phyloP scores from a whole-genome alignment of 2,797 vertebrate genomes.

The Numenius phaeopus region DNA sequence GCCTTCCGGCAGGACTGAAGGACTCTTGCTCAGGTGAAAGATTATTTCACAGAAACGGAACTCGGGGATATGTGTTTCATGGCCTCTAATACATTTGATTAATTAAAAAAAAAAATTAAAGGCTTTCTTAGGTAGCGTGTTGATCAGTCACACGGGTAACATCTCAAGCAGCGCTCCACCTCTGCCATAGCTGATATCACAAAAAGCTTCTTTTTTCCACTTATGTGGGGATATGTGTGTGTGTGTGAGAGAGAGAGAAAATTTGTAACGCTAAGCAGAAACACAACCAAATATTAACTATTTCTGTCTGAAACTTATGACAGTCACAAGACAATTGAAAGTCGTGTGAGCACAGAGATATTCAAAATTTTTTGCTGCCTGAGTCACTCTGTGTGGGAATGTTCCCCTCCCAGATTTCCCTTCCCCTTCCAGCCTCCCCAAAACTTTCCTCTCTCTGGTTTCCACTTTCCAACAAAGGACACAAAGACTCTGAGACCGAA shows the following conservation, averaged over 20 bases:
- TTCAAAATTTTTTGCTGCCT: not conserved
- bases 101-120: not conserved
- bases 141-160: not conserved
- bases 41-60: not conserved
- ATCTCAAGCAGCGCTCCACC: not conserved
- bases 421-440: not conserved
- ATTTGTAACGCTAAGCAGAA: not conserved
- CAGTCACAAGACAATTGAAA: not conserved
- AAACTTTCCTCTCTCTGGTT: not conserved
- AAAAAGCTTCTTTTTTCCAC: not conserved
- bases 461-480: not conserved
- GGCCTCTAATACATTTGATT: not conserved
- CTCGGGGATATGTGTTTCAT: not conserved
- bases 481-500: not conserved
- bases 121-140: not conserved
- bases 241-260: not conserved
- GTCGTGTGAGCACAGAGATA: not conserved
- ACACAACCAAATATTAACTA: not conserved
- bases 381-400: rapidly evolving
- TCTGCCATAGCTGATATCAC: not conserved
- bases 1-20: not conserved
- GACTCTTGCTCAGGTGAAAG: not conserved
- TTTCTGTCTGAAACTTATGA: not conserved
- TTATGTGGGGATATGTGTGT: not conserved
- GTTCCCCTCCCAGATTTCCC: not conserved